These are phyloP conservation scores for Oryctes rhinoceros DNA, from an alignment of 1,140 invertebrate species.

Conservation along the genomic window DNA sequence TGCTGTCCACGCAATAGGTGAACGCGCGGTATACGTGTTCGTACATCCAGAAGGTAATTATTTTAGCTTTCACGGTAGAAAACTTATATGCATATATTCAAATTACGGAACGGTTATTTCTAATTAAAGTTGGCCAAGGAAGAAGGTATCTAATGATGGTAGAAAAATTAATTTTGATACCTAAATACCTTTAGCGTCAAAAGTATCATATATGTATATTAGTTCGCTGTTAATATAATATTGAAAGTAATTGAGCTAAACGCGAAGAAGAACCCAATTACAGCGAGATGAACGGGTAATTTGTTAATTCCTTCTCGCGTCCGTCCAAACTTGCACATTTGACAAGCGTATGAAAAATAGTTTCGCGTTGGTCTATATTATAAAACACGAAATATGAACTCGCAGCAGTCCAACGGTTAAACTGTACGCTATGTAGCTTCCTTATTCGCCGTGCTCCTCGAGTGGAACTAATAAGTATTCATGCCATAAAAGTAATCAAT, in stretches of 20 bases:
- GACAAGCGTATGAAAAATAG: slow-evolving; percentile 32
- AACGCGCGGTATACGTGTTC: neutral
- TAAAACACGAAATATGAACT: slow-evolving; percentile 19
- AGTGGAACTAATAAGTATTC: slow-evolving; percentile 41
- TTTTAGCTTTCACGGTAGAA: neutral
- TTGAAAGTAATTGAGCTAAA: slow-evolving; percentile 2
- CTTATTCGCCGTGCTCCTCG: slow-evolving; percentile 32
- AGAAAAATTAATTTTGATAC: slow-evolving; percentile 19
- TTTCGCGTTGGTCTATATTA: slow-evolving; percentile 5
- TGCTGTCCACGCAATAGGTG: too few species aligned
- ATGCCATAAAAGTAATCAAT: slow-evolving; percentile 41
- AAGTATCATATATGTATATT: slow-evolving; percentile 15
- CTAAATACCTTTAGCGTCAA: slow-evolving; percentile 23
- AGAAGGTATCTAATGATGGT: neutral
- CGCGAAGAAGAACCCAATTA: slow-evolving; percentile 22
- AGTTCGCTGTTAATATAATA: slow-evolving; percentile 15
- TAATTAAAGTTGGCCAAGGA: slow-evolving; percentile 12
- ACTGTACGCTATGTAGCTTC: slow-evolving; percentile 10
- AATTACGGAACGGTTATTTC: slow-evolving; percentile 23
- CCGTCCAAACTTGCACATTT: slow-evolving; percentile 11
- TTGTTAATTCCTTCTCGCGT: slow-evolving; percentile 16
- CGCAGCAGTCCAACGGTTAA: neutral
- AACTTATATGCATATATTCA: slow-evolving; percentile 7
- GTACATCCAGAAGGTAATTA: neutral
- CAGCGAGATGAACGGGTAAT: slow-evolving; percentile 13